phyloP scores from a whole-genome alignment of 2,888 invertebrate species.

The Cactoblastis cactorum region DNA sequence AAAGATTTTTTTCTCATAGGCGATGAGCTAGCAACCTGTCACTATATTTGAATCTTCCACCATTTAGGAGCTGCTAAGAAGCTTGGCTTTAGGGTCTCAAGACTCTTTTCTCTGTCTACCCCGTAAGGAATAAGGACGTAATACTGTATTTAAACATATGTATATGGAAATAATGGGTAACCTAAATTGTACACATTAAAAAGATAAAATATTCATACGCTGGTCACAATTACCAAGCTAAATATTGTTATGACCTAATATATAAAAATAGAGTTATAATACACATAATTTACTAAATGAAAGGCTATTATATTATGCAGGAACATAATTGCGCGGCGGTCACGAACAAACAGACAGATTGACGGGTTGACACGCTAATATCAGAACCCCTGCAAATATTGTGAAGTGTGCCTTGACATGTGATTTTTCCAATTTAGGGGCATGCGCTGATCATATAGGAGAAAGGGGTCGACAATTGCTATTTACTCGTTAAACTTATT shows the following conservation, averaged over 20 bases:
- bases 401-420: constrained; percentile 13
- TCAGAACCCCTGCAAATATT: constrained; percentile 10
- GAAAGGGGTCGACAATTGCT: neutral
- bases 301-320: neutral
- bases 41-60: too few relatives aligned
- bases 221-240: neutral
- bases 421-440: constrained; percentile 12
- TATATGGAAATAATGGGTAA: too few relatives aligned
- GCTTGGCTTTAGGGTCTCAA: too few relatives aligned
- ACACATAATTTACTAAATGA: neutral
- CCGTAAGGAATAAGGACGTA: too few relatives aligned
- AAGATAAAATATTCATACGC: neutral
- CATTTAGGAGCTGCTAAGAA: too few relatives aligned
- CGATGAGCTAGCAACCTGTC: too few relatives aligned
- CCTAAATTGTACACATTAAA: too few relatives aligned
- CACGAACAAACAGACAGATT: constrained; percentile 4
- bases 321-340: neutral
- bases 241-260: neutral
- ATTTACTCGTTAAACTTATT: neutral
- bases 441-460: neutral
- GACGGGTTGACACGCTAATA: constrained; percentile 13
- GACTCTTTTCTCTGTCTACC: too few relatives aligned
- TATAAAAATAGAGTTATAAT: neutral
- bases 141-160: too few relatives aligned
- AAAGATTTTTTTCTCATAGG: too few relatives aligned